Conservation (phyloP, 2,888 invertebrate genomes). For the Hydrotaea cyrtoneurina region DNA sequence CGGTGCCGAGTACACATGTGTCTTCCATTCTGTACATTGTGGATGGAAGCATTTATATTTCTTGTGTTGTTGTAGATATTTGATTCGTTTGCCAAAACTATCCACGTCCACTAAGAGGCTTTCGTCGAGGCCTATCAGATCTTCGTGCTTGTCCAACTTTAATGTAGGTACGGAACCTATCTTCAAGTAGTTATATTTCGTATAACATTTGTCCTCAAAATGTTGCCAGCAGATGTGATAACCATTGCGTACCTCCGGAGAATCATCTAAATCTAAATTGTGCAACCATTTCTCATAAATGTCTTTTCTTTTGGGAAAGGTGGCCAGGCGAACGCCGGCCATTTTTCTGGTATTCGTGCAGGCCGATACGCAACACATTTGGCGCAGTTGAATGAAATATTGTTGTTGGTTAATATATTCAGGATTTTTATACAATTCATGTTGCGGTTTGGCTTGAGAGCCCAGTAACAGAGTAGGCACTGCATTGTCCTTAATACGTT, state of each 20-base stretch:
- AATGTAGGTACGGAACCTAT: conserved; percentile 72
- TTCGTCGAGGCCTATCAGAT: background rate
- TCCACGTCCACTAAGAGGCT: background rate
- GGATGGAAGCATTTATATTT: conserved; percentile 57
- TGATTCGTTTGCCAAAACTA: background rate
- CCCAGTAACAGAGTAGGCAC: conserved; percentile 74
- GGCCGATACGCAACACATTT: conserved; percentile 68
- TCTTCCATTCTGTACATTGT: conserved; percentile 54
- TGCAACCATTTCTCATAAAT: conserved; percentile 71
- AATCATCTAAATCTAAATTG: conserved; percentile 69
- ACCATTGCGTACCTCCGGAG: conserved; percentile 43
- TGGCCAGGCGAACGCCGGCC: conserved; percentile 62
- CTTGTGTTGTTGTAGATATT: background rate
- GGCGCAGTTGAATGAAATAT: background rate
- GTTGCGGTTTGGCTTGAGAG: conserved; percentile 44
- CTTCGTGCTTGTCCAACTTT: conserved; percentile 70
- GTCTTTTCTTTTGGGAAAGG: conserved; percentile 68
- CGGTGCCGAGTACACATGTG: conserved; percentile 69
- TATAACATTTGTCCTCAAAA: conserved; percentile 69
- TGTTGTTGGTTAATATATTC: conserved; percentile 3
- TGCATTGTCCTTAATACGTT: conserved; percentile 67
- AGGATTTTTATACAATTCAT: conserved; percentile 7
- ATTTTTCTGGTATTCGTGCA: conserved; percentile 66
- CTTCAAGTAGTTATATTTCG: conserved; percentile 39
- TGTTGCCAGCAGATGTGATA: conserved; percentile 71